phyloP scores from a whole-genome alignment of 1,140 invertebrate genomes.

The Bombus affinis region DNA sequence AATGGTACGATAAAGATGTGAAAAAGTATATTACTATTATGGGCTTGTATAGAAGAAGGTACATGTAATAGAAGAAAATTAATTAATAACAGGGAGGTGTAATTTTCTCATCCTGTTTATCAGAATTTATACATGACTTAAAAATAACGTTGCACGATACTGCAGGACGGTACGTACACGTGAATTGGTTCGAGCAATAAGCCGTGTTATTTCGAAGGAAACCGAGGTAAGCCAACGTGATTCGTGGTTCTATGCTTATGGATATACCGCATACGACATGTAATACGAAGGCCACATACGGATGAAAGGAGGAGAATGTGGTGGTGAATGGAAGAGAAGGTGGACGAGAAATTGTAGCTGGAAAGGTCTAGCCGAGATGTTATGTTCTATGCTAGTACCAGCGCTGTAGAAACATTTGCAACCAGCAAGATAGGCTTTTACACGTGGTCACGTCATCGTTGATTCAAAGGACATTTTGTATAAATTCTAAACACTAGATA shows the following conservation, averaged over 20 bases:
- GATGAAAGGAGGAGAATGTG: constrained; percentile 24
- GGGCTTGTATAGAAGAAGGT: no score
- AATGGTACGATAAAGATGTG: no score
- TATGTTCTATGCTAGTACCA: neutral
- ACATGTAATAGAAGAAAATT: neutral
- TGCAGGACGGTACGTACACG: neutral
- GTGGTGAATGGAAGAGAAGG: constrained; percentile 40
- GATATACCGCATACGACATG: constrained; percentile 24
- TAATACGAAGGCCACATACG: constrained; percentile 33
- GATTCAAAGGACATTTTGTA: constrained; percentile 37
- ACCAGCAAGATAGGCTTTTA: constrained; percentile 29
- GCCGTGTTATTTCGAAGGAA: constrained; percentile 43
- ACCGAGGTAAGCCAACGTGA: constrained; percentile 40
- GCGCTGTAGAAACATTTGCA: constrained; percentile 8
- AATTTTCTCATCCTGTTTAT: neutral
- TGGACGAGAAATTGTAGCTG: constrained; percentile 43
- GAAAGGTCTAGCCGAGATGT: neutral
- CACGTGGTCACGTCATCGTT: constrained; percentile 21
- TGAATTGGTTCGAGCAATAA: constrained; percentile 40
- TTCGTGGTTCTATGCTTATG: constrained; percentile 35
- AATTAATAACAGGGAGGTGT: neutral
- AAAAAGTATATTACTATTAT: no score
- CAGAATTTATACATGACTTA: neutral
- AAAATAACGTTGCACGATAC: neutral
- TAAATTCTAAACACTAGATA: constrained; percentile 47